Conservation (phyloP, 2,797 vertebrate species). For the Triplophysa yarkandensis region DNA sequence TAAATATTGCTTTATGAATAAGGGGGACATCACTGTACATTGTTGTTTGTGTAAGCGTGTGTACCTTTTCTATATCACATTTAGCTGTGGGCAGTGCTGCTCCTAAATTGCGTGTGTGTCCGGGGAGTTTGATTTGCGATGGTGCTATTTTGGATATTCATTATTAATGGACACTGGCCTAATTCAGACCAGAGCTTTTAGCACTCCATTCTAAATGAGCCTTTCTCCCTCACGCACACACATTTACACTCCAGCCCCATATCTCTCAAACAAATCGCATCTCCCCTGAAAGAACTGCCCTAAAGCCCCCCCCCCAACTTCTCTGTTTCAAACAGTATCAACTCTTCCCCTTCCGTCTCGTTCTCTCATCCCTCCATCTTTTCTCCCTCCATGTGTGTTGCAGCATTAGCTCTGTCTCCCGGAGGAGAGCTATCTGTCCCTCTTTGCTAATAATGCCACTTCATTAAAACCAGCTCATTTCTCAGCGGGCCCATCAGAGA, state of each 20-base stretch:
- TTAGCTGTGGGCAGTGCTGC: constrained; percentile 48
- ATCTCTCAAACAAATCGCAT: constrained; percentile 38
- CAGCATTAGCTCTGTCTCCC: constrained; percentile 51
- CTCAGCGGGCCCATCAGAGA: constrained; percentile 62
- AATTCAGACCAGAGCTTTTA: constrained; percentile 51
- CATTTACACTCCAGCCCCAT: neutral
- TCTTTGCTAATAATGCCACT: constrained; percentile 70
- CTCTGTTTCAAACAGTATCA: too few relatives aligned
- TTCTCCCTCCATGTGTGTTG: constrained; percentile 31
- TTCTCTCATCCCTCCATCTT: neutral
- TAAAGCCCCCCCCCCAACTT: neutral
- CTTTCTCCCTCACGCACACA: constrained; percentile 9
- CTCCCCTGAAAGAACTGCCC: constrained; percentile 39
- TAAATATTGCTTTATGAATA: neutral
- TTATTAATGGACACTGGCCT: constrained; percentile 57
- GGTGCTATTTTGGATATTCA: constrained; percentile 58
- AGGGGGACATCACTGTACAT: neutral
- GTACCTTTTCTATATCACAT: constrained; percentile 41
- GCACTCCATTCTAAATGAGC: constrained; percentile 55
- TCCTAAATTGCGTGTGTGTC: constrained; percentile 52
- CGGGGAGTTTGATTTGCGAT: constrained; percentile 59
- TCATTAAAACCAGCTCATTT: constrained; percentile 73
- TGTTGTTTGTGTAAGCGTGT: constrained; percentile 32
- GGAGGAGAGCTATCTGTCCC: constrained; percentile 61
- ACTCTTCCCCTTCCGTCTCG: too few relatives aligned